phyloP scores from a whole-genome alignment of 2,113 vertebrate genomes.

The Globicephala melas region DNA sequence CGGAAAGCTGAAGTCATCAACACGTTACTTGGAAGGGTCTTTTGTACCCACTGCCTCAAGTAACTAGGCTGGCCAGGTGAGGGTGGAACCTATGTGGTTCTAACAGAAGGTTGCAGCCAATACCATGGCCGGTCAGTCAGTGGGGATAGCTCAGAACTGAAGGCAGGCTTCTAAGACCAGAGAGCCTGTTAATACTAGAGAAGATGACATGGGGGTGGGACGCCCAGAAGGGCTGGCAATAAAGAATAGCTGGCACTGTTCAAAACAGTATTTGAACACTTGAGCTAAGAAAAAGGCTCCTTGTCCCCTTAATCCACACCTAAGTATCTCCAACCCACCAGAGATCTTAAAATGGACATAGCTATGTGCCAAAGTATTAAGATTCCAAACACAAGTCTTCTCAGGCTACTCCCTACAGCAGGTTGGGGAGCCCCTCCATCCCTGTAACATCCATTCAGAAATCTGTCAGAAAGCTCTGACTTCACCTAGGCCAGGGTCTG shows the following conservation, averaged over 20 bases:
- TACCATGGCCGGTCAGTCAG: not conserved
- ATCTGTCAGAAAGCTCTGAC: not conserved
- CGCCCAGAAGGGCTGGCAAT: not conserved
- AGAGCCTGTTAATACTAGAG: not conserved
- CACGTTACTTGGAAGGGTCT: not conserved
- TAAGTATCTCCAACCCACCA: not conserved
- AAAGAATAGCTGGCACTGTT: not conserved
- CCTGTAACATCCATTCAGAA: not conserved
- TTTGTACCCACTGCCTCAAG: not conserved
- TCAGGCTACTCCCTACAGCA: not conserved
- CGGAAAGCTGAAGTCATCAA: not conserved
- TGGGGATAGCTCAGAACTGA: not conserved
- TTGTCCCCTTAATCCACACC: not conserved
- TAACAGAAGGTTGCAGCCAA: not conserved
- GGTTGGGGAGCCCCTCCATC: not conserved
- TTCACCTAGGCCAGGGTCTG: not conserved
- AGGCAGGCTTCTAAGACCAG: not conserved
- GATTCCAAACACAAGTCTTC: not conserved
- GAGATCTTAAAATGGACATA: conserved; percentile 1
- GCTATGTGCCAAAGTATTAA: not conserved
- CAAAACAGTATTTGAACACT: not conserved
- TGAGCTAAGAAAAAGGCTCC: not conserved
- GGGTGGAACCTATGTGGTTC: not conserved
- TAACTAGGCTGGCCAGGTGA: not conserved
- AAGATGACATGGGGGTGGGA: not conserved